Evolutionary conservation across 2,113 vertebrate species (phyloP).

Genomic region (Bettongia penicillata): DNA sequence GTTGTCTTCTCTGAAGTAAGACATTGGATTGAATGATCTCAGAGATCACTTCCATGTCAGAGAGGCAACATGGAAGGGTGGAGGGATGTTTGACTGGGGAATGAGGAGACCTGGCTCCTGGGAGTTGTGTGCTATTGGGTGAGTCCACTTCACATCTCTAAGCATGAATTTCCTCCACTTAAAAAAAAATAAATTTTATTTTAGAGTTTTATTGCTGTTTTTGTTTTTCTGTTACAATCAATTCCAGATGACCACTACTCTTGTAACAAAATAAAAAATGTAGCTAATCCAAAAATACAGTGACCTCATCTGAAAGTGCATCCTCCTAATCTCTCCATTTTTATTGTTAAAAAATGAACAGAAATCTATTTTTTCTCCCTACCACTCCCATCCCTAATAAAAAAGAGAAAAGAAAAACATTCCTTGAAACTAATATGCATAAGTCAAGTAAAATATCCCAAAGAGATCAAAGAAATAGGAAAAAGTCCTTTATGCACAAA

Average conservation of each 20-base stretch:
- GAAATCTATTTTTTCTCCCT: neutral
- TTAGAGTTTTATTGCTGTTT: neutral
- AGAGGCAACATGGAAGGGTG: neutral
- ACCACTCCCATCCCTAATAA: neutral
- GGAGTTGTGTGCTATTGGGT: neutral
- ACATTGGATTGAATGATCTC: neutral
- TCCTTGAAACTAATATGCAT: neutral
- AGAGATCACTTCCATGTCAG: neutral
- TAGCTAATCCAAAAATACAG: neutral
- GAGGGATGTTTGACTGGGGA: neutral
- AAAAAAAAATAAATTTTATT: neutral
- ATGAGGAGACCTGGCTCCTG: neutral
- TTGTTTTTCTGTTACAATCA: neutral
- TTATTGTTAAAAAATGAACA: neutral
- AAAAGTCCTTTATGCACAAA: neutral
- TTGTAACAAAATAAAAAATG: neutral
- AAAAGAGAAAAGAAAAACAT: neutral
- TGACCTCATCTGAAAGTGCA: neutral
- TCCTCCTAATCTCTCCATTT: neutral
- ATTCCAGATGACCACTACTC: neutral
- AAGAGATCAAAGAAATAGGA: neutral
- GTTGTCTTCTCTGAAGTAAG: neutral
- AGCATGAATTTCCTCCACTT: neutral
- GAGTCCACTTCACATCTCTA: neutral
- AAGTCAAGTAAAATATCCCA: neutral